Conservation (phyloP, 2,113 vertebrate genomes). For the Aldabrachelys gigantea region DNA sequence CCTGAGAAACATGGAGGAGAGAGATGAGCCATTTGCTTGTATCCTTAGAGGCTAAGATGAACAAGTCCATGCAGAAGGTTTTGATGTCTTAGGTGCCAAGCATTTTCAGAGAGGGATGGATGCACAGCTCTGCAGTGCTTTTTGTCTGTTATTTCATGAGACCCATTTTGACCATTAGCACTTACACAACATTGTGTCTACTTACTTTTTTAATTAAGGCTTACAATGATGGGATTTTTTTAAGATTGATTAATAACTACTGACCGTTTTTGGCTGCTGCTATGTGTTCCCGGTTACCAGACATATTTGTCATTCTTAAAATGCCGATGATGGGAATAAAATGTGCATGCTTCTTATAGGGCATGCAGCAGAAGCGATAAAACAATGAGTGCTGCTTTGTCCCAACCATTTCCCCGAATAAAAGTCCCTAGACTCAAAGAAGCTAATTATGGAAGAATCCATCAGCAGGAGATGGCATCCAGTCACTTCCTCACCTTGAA, state of each 20-base stretch:
- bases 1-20: not conserved
- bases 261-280: constrained; percentile 19
- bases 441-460: constrained; percentile 30
- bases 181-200: not conserved
- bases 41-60: not conserved
- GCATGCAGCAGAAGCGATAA: constrained; percentile 51
- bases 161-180: not conserved
- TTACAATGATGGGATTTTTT: not conserved
- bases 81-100: not conserved
- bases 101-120: not conserved
- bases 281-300: constrained; percentile 33
- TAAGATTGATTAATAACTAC: not conserved
- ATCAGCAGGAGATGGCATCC: constrained; percentile 9
- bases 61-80: not conserved
- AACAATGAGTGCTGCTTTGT: constrained; percentile 46
- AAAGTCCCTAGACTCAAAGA: not conserved
- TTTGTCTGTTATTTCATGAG: not conserved
- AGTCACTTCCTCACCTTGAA: not conserved
- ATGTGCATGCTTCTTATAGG: constrained; percentile 28
- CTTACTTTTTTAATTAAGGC: not conserved
- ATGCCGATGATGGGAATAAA: constrained; percentile 47
- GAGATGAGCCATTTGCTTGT: not conserved
- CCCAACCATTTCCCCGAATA: constrained; percentile 53
- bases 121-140: not conserved
- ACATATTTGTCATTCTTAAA: constrained; percentile 14